A percentile compares a stretch with the other conserved stretches of the same genome.
Conservation (phyloP, 2,797 vertebrate species). For the Anabas testudineus region DNA sequence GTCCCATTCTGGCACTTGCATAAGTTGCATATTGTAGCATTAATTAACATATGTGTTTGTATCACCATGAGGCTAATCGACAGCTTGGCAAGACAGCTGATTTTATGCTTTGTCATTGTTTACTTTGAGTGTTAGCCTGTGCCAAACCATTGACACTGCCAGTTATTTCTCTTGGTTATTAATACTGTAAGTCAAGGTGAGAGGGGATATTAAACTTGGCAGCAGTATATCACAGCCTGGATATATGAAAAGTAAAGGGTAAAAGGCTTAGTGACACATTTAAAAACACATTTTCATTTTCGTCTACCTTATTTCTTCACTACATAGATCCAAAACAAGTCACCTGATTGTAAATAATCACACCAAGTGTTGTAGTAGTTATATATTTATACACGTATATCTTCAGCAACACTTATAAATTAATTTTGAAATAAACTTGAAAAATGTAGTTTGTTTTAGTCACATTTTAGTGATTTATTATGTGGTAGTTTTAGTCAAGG, state of each 20-base stretch:
- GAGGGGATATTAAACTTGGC: conserved; percentile 17
- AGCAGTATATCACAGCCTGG: not conserved
- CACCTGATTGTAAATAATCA: not conserved
- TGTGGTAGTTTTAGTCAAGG: no score
- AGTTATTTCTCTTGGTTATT: conserved; percentile 25
- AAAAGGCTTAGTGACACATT: not conserved
- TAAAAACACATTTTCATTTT: not conserved
- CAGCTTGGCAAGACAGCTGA: conserved; percentile 41
- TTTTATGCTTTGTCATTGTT: conserved; percentile 47
- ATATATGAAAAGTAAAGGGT: not conserved
- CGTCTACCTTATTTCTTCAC: not conserved
- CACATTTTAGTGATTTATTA: no score
- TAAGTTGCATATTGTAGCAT: not conserved
- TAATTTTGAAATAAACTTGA: no score
- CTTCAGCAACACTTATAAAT: conserved; percentile 5
- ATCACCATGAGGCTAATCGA: conserved; percentile 11
- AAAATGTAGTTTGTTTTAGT: no score
- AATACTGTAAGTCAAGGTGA: conserved; percentile 12
- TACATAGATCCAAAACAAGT: no score
- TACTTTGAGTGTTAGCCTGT: conserved; percentile 30
- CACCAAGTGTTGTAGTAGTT: no score
- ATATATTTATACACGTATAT: not conserved
- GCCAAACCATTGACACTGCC: conserved; percentile 22
- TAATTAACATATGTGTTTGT: not conserved
- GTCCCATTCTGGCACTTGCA: no score